Evolutionary conservation across 2,888 invertebrate genomes (phyloP).

Genomic region (Dynastes grantii): DNA sequence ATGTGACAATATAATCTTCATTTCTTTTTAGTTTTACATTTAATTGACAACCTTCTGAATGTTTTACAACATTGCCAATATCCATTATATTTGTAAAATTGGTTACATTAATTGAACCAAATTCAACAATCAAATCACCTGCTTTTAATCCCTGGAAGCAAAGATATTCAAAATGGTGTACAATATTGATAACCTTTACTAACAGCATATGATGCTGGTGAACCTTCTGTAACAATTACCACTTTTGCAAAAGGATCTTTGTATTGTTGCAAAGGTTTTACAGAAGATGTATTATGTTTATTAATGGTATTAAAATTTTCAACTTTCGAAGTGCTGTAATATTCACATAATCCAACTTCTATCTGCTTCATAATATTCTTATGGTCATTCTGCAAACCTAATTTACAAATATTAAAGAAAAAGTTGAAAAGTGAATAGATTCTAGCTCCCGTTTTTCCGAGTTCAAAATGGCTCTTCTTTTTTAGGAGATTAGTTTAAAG

Average conservation of each 20-base stretch:
- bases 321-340: conserved; percentile 58
- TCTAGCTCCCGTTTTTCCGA: too few relatives aligned
- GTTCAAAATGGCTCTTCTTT: too few relatives aligned
- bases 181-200: conserved; percentile 62
- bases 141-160: conserved; percentile 78
- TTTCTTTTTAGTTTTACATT: conserved; percentile 74
- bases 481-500: too few relatives aligned
- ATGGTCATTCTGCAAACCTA: conserved; percentile 92
- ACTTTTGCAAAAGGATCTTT: conserved; percentile 78
- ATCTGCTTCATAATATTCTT: conserved; percentile 88
- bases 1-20: conserved; percentile 72
- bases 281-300: conserved; percentile 3
- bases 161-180: conserved; percentile 9
- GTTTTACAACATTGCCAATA: conserved; percentile 79
- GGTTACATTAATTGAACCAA: conserved; percentile 81
- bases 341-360: conserved; percentile 81
- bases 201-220: conserved; percentile 89
- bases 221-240: conserved; percentile 81
- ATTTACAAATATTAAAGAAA: conserved; percentile 49
- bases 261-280: conserved; percentile 9
- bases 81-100: conserved; percentile 82
- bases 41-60: conserved; percentile 74
- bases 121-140: conserved; percentile 82
- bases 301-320: conserved; percentile 53
- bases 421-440: too few relatives aligned